Evolutionary conservation across 2,888 invertebrate genomes (phyloP).

Genomic region (Acleris emargana): DNA sequence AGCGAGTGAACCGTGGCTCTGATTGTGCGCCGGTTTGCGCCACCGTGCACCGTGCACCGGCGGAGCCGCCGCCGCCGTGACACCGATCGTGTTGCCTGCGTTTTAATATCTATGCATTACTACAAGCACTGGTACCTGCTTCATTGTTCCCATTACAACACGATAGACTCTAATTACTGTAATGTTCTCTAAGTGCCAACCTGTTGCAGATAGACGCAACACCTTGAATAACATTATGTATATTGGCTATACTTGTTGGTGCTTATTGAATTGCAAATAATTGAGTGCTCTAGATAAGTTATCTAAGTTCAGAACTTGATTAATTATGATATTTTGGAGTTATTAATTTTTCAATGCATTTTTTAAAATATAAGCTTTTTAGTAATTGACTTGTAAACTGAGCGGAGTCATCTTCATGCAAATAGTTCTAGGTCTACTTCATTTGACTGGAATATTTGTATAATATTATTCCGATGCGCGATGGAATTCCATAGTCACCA

Average conservation of each 20-base stretch:
- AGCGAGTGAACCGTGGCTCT: conserved; percentile 35
- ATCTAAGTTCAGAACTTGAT: conserved; percentile 2
- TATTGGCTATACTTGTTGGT: conserved; percentile 26
- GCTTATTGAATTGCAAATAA: conserved; percentile 37
- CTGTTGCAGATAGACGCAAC: conserved; percentile 59
- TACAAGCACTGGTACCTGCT: conserved; percentile 47
- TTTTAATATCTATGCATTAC: conserved; percentile 58
- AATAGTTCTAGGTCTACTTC: not conserved
- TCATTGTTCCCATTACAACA: conserved; percentile 75
- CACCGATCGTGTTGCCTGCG: conserved; percentile 61
- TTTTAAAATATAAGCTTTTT: not conserved
- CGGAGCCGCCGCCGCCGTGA: conserved; percentile 53
- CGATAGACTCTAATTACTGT: conserved; percentile 74
- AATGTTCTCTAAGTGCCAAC: conserved; percentile 57
- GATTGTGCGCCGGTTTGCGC: conserved; percentile 33
- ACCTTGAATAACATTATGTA: conserved; percentile 44
- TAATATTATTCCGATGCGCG: not conserved
- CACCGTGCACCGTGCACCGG: conserved; percentile 27
- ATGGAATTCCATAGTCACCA: not conserved
- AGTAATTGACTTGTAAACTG: not conserved
- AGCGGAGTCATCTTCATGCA: conserved; percentile 9
- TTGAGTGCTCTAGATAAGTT: conserved; percentile 14
- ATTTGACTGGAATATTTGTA: not conserved
- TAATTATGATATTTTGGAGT: not conserved
- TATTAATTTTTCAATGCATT: not conserved